Evolutionary conservation across 2,797 vertebrate genomes (phyloP).

Genomic region (Pelochelys cantorii): DNA sequence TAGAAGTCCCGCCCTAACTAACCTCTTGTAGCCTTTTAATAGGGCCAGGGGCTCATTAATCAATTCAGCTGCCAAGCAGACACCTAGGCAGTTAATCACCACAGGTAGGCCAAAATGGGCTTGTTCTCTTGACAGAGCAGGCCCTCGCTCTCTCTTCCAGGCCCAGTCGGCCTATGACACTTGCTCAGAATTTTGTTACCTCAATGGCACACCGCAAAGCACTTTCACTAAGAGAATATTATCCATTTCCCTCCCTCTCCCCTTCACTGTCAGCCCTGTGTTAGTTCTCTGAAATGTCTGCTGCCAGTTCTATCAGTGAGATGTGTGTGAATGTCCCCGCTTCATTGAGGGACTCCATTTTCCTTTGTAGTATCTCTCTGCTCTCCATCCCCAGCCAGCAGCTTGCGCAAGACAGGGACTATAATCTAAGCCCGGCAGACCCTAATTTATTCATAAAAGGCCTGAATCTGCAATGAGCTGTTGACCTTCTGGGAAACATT

Average conservation of each 20-base stretch:
- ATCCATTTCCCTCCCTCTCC: background rate
- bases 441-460: background rate
- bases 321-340: background rate
- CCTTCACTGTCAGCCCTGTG: fast-evolving
- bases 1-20: background rate
- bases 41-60: background rate
- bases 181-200: background rate
- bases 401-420: background rate
- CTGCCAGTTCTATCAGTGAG: background rate
- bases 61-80: background rate
- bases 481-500: background rate
- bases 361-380: background rate
- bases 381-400: constrained; percentile 20
- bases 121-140: background rate
- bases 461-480: background rate
- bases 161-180: background rate
- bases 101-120: background rate
- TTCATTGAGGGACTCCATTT: background rate
- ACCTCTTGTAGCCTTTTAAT: background rate
- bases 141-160: background rate
- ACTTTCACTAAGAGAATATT: constrained; percentile 23
- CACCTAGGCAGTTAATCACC: background rate
- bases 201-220: background rate
- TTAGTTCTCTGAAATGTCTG: too few relatives aligned
- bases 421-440: background rate